phyloP scores from a whole-genome alignment of 2,797 vertebrate genomes.

The Chaetodon trifasciatus region DNA sequence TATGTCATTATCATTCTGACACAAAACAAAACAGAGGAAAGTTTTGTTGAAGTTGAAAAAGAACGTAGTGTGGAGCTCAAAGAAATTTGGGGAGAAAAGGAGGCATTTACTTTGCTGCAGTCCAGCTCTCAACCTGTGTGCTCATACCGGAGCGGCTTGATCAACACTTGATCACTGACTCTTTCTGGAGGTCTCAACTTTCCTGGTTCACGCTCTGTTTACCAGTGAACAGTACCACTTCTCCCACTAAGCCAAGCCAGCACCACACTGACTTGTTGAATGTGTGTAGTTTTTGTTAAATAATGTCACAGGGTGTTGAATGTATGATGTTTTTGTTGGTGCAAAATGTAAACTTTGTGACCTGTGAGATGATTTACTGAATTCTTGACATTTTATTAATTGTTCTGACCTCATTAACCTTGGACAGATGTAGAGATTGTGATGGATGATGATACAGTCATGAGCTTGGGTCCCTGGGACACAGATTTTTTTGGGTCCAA shows the following conservation, averaged over 20 bases:
- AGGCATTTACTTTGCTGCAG: background rate
- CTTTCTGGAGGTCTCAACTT: background rate
- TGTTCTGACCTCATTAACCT: background rate
- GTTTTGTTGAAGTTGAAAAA: background rate
- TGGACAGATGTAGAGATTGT: background rate
- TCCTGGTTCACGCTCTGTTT: too few relatives aligned
- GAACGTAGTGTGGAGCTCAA: background rate
- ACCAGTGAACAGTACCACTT: background rate
- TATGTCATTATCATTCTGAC: background rate
- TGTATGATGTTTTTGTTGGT: too few relatives aligned
- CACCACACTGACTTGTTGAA: background rate
- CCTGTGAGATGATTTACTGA: background rate
- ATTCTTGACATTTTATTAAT: background rate
- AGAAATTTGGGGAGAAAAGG: background rate
- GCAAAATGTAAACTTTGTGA: background rate
- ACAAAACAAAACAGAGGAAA: background rate
- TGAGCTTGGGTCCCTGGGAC: background rate
- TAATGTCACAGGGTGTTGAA: too few relatives aligned
- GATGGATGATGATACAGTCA: background rate
- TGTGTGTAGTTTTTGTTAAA: background rate
- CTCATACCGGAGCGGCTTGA: background rate
- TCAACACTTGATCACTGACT: background rate
- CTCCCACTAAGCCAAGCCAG: background rate
- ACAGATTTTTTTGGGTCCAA: background rate
- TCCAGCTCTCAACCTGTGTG: background rate